Conservation (phyloP, 2,113 vertebrate species). For the Orthonyx spaldingii region DNA sequence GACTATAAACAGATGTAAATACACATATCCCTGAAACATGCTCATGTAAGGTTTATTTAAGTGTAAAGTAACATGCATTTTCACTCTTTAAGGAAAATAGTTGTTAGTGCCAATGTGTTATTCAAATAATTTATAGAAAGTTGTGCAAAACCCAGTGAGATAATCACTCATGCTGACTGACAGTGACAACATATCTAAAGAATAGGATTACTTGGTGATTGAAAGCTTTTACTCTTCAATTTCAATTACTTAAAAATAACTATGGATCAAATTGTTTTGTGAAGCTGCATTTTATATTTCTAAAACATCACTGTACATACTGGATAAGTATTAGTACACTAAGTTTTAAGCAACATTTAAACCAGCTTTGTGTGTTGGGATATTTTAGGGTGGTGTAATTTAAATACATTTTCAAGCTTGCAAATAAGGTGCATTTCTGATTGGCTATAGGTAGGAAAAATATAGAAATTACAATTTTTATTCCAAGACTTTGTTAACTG, state of each 20-base stretch:
- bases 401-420: not conserved
- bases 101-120: not conserved
- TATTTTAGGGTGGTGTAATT: not conserved
- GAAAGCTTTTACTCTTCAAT: not conserved
- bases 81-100: not conserved
- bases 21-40: not conserved
- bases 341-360: not conserved
- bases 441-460: not conserved
- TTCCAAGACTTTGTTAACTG: not conserved
- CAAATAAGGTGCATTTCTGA: not conserved
- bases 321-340: not conserved
- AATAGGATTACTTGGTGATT: not conserved
- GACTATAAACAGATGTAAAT: not conserved
- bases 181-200: not conserved
- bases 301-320: not conserved
- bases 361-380: not conserved
- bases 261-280: not conserved
- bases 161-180: not conserved
- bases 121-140: not conserved
- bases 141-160: not conserved
- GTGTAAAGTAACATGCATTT: not conserved
- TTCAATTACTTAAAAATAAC: not conserved
- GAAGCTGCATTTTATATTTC: accelerated
- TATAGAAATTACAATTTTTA: accelerated
- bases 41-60: not conserved